Percentiles rank a stretch among this genome's conserved stretches.
Conservation (phyloP, 2,113 vertebrate species). For the Istiophorus platypterus region DNA sequence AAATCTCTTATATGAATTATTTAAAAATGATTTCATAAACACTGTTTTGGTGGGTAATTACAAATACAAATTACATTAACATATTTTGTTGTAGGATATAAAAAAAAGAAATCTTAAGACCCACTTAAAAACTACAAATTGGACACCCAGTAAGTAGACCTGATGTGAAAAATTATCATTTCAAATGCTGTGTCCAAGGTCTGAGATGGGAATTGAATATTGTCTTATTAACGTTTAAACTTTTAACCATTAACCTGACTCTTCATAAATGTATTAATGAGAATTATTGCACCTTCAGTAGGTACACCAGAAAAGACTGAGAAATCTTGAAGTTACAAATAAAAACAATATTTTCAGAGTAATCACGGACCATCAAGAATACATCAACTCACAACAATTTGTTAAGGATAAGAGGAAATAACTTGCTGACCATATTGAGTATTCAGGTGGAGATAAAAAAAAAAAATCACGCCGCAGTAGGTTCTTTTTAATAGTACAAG, state of each 20-base stretch:
- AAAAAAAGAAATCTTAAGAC: too few relatives aligned
- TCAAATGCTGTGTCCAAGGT: too few relatives aligned
- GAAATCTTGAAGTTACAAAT: neutral
- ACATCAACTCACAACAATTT: neutral
- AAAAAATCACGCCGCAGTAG: neutral
- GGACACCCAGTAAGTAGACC: too few relatives aligned
- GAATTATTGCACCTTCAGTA: neutral
- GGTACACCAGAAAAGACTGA: neutral
- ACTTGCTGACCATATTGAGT: neutral
- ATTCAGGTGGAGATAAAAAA: constrained; percentile 17
- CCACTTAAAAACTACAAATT: too few relatives aligned
- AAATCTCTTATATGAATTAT: too few relatives aligned
- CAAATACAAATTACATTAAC: too few relatives aligned
- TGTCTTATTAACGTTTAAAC: neutral
- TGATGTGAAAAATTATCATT: too few relatives aligned
- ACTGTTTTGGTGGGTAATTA: too few relatives aligned
- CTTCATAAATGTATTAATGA: neutral
- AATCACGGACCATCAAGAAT: neutral
- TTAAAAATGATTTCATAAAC: too few relatives aligned
- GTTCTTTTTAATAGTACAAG: constrained; percentile 32
- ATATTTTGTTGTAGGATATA: too few relatives aligned
- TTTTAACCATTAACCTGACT: neutral
- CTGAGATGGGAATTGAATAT: neutral
- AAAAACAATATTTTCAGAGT: neutral
- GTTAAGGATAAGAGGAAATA: neutral